These are phyloP conservation scores for Bombus polaris DNA, from an alignment of 1,140 invertebrate species.

Conservation along the genomic window DNA sequence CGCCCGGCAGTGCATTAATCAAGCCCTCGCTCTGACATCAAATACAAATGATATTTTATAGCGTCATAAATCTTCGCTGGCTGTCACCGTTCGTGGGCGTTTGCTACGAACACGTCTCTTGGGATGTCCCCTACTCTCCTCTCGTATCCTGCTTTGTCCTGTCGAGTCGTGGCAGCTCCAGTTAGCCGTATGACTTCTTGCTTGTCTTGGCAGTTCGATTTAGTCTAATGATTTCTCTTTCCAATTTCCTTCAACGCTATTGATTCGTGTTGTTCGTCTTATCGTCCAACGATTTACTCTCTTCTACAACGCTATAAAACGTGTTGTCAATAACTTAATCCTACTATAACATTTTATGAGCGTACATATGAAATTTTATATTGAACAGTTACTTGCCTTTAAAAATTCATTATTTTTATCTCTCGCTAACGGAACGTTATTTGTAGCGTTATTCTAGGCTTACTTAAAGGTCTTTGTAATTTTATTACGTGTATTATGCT, in stretches of 20 bases:
- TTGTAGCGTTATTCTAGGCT: no score
- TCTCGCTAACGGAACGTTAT: no score
- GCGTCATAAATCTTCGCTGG: slow-evolving; percentile 79
- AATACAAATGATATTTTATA: slow-evolving; percentile 83
- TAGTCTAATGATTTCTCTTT: slow-evolving; percentile 57
- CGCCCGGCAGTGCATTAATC: slow-evolving; percentile 79
- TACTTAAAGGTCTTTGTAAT: no score
- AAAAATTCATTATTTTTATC: no score
- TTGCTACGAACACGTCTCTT: slow-evolving; percentile 71
- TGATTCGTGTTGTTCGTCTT: not conserved
- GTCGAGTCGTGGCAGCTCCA: slow-evolving; percentile 51
- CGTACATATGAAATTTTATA: no score
- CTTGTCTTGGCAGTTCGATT: slow-evolving; percentile 59
- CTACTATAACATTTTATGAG: no score
- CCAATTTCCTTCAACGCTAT: slow-evolving; percentile 28
- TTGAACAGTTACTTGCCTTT: no score
- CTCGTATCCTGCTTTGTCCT: slow-evolving; percentile 48
- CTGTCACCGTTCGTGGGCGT: slow-evolving; percentile 77
- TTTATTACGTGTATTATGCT: no score
- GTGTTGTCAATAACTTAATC: not conserved
- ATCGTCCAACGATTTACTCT: not conserved
- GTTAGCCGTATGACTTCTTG: slow-evolving; percentile 63
- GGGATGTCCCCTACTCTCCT: slow-evolving; percentile 50
- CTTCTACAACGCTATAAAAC: no score
- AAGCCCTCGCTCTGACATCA: slow-evolving; percentile 77